Percentiles rank a stretch among this genome's conserved stretches.
These are phyloP conservation scores for Cyclophora punctaria DNA, from an alignment of 2,888 invertebrate genomes.

Conservation along the genomic window DNA sequence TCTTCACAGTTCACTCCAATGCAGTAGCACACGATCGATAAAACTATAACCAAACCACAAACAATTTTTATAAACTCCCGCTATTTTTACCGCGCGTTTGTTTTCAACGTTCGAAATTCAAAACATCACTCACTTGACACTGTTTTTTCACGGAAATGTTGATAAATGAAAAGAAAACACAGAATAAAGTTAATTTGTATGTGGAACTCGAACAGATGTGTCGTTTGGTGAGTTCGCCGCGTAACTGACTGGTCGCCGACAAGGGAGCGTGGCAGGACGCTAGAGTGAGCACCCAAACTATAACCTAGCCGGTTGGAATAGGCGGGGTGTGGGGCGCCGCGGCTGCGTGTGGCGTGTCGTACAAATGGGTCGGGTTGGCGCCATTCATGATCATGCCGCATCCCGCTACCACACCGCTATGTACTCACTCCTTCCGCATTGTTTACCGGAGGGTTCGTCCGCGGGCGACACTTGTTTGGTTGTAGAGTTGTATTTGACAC, in stretches of 20 bases:
- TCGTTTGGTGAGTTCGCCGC: slow-evolving; percentile 54
- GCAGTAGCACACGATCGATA: slow-evolving; percentile 59
- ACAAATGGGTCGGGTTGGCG: slow-evolving; percentile 44
- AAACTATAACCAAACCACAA: slow-evolving; percentile 33
- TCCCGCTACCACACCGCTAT: slow-evolving; percentile 15
- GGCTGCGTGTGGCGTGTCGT: slow-evolving; percentile 36
- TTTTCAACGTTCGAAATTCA: slow-evolving; percentile 22
- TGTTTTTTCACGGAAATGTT: background rate
- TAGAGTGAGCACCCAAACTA: slow-evolving; percentile 57
- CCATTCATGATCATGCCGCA: slow-evolving; percentile 57
- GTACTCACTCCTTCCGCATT: slow-evolving; percentile 48
- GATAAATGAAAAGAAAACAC: slow-evolving; percentile 3
- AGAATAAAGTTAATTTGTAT: slow-evolving; percentile 7
- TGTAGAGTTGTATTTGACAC: too few species aligned
- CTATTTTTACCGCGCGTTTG: slow-evolving; percentile 35
- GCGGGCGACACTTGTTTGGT: too few species aligned
- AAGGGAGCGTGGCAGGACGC: slow-evolving; percentile 47
- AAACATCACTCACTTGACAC: too few species aligned
- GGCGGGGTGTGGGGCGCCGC: slow-evolving; percentile 46
- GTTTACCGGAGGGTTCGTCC: slow-evolving; percentile 17
- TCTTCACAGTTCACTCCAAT: slow-evolving; percentile 45
- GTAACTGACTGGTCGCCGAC: slow-evolving; percentile 43
- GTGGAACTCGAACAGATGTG: slow-evolving; percentile 37
- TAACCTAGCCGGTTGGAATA: slow-evolving; percentile 62
- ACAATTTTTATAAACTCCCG: slow-evolving; percentile 36